Base-by-base conservation (phyloP, 2,113 vertebrate genomes). In the Pagrus major region DNA sequence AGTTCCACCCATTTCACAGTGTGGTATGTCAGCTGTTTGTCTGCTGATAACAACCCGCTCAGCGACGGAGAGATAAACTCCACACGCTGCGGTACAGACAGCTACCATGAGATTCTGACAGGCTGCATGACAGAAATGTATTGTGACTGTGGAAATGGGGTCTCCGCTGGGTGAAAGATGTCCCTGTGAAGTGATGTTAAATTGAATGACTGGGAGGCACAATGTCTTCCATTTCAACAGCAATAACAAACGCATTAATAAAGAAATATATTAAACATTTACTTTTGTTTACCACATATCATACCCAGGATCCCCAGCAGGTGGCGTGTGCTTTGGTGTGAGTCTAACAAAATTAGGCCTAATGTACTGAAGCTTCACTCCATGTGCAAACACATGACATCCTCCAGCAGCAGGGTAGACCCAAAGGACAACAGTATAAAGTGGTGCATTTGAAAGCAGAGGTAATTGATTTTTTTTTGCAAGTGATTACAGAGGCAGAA, bases 401-500 rank as follows among this genome's bases (percentile, higher is more conserved):
- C 41, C 39, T 73, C 49, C 71, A 80, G 78, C 80, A 69, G 67
- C 76, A 74, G 47, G 67, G 68, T 58, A 84, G 80, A 64, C 67
- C 63, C 75, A 84, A 68, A 88, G 80, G 82, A 79, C 78, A 54
- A 18, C 39, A 15, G 67, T 73, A 78, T 79, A 84, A 85, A 87
- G 85, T 81, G 78, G 66, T 84, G 86, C 83, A 68, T 85, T 86
- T 81, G 59, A 79, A 86, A 81, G 79, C 37, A 66, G 80, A 73
- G 68, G 71, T 81, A 82, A 89, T 89, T 79, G 78, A 89, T 89
- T 89, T 85, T 86, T 59, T 86, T 79, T 61, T 67, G 69, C 59
- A 84, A 81, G 68, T 87, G 86, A 90, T 88, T 87, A 87, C 85
- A 85, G 73, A 86, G 11, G 90, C 92, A 87, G 84, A 92, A 91